phyloP scores from a whole-genome alignment of 1,140 invertebrate genomes.

The Grapholita molesta region DNA sequence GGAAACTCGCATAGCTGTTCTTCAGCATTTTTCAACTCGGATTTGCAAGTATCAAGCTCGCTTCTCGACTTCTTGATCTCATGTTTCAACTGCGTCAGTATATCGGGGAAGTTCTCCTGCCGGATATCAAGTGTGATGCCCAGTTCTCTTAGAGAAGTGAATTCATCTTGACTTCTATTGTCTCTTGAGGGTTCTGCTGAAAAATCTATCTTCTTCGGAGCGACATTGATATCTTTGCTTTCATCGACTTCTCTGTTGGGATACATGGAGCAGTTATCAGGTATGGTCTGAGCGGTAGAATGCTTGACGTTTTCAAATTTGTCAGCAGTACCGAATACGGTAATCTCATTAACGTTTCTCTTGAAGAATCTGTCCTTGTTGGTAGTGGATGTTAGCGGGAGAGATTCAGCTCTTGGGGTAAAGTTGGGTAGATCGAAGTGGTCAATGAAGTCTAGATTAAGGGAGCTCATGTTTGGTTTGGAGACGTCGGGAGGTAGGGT shows the following conservation, averaged over 20 bases:
- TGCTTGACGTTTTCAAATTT: conserved; percentile 46
- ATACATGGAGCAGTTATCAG: conserved; percentile 73
- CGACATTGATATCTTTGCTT: conserved; percentile 59
- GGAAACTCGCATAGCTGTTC: conserved; percentile 78
- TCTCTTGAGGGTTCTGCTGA: conserved; percentile 55
- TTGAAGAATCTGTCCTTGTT: conserved; percentile 61
- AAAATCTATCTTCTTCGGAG: conserved; percentile 74
- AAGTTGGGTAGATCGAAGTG: conserved; percentile 44
- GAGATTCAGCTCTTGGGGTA: conserved; percentile 57
- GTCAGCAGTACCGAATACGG: conserved; percentile 53
- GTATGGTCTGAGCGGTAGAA: conserved; percentile 51
- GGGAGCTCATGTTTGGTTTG: conserved; percentile 55
- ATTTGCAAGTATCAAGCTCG: conserved; percentile 77
- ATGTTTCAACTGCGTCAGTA: conserved; percentile 77
- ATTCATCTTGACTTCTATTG: conserved; percentile 52
- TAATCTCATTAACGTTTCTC: conserved; percentile 74
- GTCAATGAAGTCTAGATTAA: conserved; percentile 52
- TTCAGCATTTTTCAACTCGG: conserved; percentile 74
- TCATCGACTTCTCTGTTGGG: conserved; percentile 68
- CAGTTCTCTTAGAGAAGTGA: conserved; percentile 57
- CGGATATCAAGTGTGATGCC: conserved; percentile 62
- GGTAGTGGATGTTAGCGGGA: conserved; percentile 66
- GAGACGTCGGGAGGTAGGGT: conserved; percentile 58
- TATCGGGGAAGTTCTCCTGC: conserved; percentile 66
- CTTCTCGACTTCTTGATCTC: conserved; percentile 76